These are phyloP conservation scores for Acleris laterana DNA, from an alignment of 2,888 invertebrate species.

Conservation along the genomic window DNA sequence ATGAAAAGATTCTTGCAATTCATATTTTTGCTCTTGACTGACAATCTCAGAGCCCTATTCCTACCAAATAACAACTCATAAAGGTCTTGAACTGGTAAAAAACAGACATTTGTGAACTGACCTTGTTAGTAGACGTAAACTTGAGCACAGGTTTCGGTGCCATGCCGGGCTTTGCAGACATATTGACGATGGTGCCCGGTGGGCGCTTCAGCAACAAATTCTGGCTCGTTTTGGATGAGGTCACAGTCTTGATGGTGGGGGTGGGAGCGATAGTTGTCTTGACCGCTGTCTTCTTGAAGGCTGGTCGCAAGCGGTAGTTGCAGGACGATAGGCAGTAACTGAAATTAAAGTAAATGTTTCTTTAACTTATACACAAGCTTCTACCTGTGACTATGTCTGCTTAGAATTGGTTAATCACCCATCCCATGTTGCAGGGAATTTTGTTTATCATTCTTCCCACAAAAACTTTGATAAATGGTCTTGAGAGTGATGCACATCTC, in stretches of 20 bases:
- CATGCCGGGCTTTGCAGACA: slow-evolving; percentile 87
- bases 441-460: too few relatives aligned
- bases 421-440: too few relatives aligned
- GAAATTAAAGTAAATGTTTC: slow-evolving; percentile 41
- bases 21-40: too few relatives aligned
- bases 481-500: too few relatives aligned
- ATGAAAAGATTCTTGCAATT: too few relatives aligned
- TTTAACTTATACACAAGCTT: too few relatives aligned
- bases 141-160: slow-evolving; percentile 92
- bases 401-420: too few relatives aligned
- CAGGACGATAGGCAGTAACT: slow-evolving; percentile 94
- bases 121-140: slow-evolving; percentile 84
- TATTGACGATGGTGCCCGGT: slow-evolving; percentile 77
- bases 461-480: too few relatives aligned
- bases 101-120: slow-evolving; percentile 46
- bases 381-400: too few relatives aligned
- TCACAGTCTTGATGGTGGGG: slow-evolving; percentile 64
- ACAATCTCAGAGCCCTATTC: too few relatives aligned
- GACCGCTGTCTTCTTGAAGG: slow-evolving; percentile 74
- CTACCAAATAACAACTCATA: too few relatives aligned
- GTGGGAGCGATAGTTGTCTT: slow-evolving; percentile 59
- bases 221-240: slow-evolving; percentile 74
- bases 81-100: too few relatives aligned
- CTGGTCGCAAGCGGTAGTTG: slow-evolving; percentile 89
- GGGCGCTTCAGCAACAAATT: slow-evolving; percentile 80